Evolutionary conservation across 2,797 vertebrate genomes (phyloP), one percentile per base, ranked within the genome.

Genomic region (Mallotus villosus): DNA sequence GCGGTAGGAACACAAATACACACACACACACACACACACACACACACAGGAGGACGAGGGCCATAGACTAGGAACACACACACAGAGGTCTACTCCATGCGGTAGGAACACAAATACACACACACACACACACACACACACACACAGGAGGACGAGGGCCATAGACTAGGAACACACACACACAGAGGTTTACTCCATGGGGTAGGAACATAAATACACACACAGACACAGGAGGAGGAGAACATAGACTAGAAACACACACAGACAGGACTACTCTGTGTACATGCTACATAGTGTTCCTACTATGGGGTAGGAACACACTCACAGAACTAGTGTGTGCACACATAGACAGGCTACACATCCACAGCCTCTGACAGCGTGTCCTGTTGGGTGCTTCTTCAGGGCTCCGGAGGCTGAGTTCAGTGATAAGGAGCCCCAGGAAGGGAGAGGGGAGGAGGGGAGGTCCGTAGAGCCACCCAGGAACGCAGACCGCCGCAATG

Each of bases 1-100:
- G 92, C 89, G 90, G 96, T 99, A 90, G 89, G 84, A 80, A 41
- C 25, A 51, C 25, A 29, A 29, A 34, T 21, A 37, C 27, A 70
- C 55, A 29, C 16, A 5, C 29, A 41, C 34, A 63, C n/a, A 41
- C 25, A 51, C 25, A 29, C 55, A 34, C 32, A 37, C 27, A 70
- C 55, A 29, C 16, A 5, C 29, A 41, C 34, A 63, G 29, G 29
- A 29, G 29, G 29, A 29, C n/a, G 29, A 5, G 1, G 32, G 1
- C 22, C 29, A 63, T 46, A 32, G 12, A 12, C 7, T 89, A 82
- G 80, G 29, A 19, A 65, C 34, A 46, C 24, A 11, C 34, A 2
- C n/a, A 24, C 2, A 29, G 29, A 29, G 29, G 29, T 2, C 29
- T 29, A 29, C 29, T 29, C n/a, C n/a, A n/a, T n/a, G n/a, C n/a